Percentiles rank a stretch among this genome's conserved stretches.
Evolutionary conservation across 2,888 invertebrate genomes (phyloP).

Genomic region (Priocnemis perturbator): DNA sequence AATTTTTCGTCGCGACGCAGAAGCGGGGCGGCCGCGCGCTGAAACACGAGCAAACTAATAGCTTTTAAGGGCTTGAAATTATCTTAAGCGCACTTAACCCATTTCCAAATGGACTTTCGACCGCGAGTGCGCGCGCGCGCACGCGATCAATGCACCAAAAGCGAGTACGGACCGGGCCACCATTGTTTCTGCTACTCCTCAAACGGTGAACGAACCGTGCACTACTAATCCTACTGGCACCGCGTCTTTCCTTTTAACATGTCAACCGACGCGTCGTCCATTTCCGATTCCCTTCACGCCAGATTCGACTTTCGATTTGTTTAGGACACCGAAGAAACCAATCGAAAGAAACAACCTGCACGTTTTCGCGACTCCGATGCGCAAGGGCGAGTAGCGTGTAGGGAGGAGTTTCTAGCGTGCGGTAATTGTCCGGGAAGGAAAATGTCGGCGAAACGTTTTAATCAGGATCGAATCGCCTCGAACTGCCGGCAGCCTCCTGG

Average conservation of each 20-base stretch:
- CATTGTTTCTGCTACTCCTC: slow-evolving; percentile 64
- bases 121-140: slow-evolving; percentile 38
- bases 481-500: slow-evolving; percentile 39
- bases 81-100: slow-evolving; percentile 66
- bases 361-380: no score
- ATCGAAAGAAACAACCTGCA: no score
- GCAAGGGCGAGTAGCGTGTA: no score
- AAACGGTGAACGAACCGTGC: slow-evolving; percentile 58
- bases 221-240: slow-evolving; percentile 59
- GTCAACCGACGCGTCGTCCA: no score
- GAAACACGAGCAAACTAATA: slow-evolving; percentile 56
- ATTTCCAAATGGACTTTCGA: slow-evolving; percentile 66
- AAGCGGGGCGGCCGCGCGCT: neutral
- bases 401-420: slow-evolving; percentile 8
- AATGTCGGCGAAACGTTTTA: slow-evolving; percentile 54
- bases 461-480: slow-evolving; percentile 63
- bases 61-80: slow-evolving; percentile 64
- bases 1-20: no score
- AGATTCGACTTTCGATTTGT: no score
- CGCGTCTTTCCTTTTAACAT: slow-evolving; percentile 14
- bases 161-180: slow-evolving; percentile 40
- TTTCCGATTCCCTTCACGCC: no score
- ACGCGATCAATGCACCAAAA: slow-evolving; percentile 22
- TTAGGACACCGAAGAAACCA: no score
- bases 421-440: no score